These are phyloP conservation scores for Unio delphinus DNA, from an alignment of 2,888 invertebrate species.

Conservation along the genomic window DNA sequence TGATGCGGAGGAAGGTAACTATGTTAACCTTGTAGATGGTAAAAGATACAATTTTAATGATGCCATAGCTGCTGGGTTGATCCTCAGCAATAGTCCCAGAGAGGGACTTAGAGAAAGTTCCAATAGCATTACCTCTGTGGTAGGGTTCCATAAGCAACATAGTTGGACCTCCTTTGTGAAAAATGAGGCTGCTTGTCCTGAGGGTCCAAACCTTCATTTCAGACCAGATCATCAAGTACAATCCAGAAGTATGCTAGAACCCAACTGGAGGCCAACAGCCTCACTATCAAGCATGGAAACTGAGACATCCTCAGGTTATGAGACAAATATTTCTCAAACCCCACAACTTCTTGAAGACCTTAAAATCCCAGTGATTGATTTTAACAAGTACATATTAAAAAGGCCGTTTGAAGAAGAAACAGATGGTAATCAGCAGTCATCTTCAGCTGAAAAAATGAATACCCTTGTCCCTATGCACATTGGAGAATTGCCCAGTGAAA, in stretches of 20 bases:
- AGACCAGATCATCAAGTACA: no score
- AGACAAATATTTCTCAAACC: conserved; percentile 29
- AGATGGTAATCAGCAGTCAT: no score
- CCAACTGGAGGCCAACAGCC: conserved; percentile 4
- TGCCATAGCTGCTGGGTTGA: conserved; percentile 60
- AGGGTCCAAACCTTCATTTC: conserved; percentile 9
- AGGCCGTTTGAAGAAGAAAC: not conserved
- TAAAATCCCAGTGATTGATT: conserved; percentile 16
- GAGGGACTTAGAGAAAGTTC: conserved; percentile 56
- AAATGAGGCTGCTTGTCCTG: conserved; percentile 9
- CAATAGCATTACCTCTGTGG: conserved; percentile 24
- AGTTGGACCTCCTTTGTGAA: conserved; percentile 16
- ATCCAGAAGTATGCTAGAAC: no score
- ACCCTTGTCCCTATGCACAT: no score
- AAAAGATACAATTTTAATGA: conserved; percentile 52
- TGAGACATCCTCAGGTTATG: conserved; percentile 34
- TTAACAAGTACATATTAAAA: conserved; percentile 21
- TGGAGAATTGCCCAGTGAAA: no score
- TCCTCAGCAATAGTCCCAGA: conserved; percentile 57
- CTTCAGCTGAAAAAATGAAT: no score
- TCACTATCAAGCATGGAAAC: conserved; percentile 36
- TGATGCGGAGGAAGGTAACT: conserved; percentile 53
- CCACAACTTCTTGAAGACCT: conserved; percentile 19
- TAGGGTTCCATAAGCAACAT: conserved; percentile 9
- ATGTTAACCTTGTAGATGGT: conserved; percentile 43